Percentiles rank a stretch among this genome's conserved stretches.
phyloP scores from a whole-genome alignment of 2,113 vertebrate species.

The Ceratotherium simum region DNA sequence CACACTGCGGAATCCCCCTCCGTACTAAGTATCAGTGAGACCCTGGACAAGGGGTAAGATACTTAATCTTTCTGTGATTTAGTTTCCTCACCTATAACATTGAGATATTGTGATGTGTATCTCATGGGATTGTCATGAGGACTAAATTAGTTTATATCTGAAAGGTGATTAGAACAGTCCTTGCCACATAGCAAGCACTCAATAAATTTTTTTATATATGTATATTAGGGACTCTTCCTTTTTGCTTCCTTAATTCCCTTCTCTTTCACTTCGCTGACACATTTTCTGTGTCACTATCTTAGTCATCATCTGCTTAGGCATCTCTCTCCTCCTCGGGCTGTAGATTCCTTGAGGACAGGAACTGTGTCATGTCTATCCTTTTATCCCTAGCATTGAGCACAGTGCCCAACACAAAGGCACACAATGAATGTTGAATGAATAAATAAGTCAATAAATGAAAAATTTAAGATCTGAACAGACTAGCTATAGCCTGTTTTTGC shows the following conservation, averaged over 20 bases:
- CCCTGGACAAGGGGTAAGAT: background rate
- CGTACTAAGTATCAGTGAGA: background rate
- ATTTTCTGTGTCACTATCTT: background rate
- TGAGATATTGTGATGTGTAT: background rate
- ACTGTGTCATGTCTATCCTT: background rate
- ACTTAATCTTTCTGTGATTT: background rate
- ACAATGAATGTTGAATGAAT: constrained; percentile 11
- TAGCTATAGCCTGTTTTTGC: background rate
- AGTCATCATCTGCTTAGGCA: background rate
- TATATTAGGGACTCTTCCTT: background rate
- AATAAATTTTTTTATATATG: background rate
- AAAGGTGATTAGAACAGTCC: background rate
- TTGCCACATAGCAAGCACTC: background rate
- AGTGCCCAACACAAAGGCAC: background rate
- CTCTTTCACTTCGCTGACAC: background rate
- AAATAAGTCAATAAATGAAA: background rate
- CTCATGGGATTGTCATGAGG: background rate
- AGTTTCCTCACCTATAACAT: background rate
- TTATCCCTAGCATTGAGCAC: background rate
- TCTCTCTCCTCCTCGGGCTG: background rate
- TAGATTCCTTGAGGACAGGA: background rate
- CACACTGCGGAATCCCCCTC: background rate
- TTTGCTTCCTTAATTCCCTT: background rate
- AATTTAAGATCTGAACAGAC: background rate
- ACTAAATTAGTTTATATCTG: background rate